Evolutionary conservation across 2,888 invertebrate genomes (phyloP).

Genomic region (Volucella bombylans): DNA sequence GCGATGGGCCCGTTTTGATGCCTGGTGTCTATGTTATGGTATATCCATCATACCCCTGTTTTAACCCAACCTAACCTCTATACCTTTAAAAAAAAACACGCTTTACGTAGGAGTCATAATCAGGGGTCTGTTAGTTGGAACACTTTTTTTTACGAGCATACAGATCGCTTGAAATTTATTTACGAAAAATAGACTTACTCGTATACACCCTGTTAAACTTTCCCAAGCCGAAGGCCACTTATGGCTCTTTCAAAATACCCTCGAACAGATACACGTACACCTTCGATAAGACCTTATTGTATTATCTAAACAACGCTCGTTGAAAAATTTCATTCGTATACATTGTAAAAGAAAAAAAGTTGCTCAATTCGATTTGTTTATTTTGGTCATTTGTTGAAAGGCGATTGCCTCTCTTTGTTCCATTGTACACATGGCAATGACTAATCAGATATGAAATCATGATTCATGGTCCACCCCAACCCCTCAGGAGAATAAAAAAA

Average conservation of each 20-base stretch:
- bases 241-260: neutral
- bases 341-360: neutral
- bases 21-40: too few species aligned
- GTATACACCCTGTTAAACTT: slow-evolving; percentile 18
- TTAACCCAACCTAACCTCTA: too few species aligned
- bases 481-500: neutral
- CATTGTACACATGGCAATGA: neutral
- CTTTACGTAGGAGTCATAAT: too few species aligned
- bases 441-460: slow-evolving; percentile 5
- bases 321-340: neutral
- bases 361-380: slow-evolving; percentile 27
- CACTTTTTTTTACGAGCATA: neutral
- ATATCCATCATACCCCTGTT: too few species aligned
- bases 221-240: slow-evolving; percentile 36
- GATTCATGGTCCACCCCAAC: slow-evolving; percentile 14
- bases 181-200: neutral
- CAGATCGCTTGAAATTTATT: neutral
- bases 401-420: neutral
- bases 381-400: slow-evolving; percentile 16
- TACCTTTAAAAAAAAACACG: too few species aligned
- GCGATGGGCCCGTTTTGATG: too few species aligned
- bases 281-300: slow-evolving; percentile 9
- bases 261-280: neutral
- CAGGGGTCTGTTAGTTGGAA: too few species aligned
- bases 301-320: neutral